A percentile compares a stretch with the other conserved stretches of the same genome.
Evolutionary conservation across 2,888 invertebrate genomes (phyloP).

Genomic region (Beris morrisii): DNA sequence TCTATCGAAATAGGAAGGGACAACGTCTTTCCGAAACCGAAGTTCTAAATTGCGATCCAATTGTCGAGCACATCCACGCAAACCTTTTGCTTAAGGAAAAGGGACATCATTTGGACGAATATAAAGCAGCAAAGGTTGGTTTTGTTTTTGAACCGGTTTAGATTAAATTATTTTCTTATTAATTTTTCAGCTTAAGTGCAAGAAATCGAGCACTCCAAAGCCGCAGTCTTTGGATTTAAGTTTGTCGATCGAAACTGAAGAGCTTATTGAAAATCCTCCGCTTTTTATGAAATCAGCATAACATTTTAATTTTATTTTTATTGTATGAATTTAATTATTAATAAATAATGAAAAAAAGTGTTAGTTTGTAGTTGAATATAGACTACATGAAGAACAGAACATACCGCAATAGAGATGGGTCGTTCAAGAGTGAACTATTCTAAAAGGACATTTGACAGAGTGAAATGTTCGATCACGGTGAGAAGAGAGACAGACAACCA

Average conservation of each 20-base stretch:
- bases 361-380: too few species aligned
- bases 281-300: neutral
- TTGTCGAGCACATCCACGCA: conserved; percentile 22
- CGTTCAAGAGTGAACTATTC: too few species aligned
- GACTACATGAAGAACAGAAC: too few species aligned
- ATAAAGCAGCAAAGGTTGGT: neutral
- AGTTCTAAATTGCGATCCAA: conserved; percentile 19
- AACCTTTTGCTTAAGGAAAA: conserved; percentile 11
- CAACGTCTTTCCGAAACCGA: neutral
- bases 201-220: neutral
- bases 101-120: too few species aligned
- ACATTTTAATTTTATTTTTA: too few species aligned
- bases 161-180: neutral
- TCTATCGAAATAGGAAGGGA: neutral
- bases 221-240: too few species aligned
- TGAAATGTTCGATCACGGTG: too few species aligned
- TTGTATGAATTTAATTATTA: too few species aligned
- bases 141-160: neutral
- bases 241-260: neutral
- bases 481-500: too few species aligned
- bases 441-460: too few species aligned
- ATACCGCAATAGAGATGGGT: too few species aligned
- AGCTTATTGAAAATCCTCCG: conserved; percentile 1
- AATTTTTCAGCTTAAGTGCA: neutral
- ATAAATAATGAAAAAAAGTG: too few species aligned